phyloP scores from a whole-genome alignment of 2,888 invertebrate species.

The Troides oblongomaculatus region DNA sequence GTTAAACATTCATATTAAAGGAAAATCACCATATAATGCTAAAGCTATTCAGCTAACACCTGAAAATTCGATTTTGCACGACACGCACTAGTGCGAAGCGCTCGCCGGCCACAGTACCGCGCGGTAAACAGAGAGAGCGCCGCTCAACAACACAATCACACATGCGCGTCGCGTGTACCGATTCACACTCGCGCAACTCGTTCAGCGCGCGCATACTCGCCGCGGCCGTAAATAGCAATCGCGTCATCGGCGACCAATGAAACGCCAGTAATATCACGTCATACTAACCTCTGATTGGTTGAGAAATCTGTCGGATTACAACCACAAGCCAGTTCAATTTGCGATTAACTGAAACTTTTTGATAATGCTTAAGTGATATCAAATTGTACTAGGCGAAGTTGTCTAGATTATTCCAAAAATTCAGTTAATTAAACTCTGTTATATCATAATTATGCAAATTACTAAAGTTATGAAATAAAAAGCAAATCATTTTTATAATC shows the following conservation, averaged over 20 bases:
- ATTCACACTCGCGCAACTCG: constrained; percentile 42
- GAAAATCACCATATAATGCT: constrained; percentile 67
- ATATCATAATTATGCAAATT: neutral
- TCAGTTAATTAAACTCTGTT: too few species aligned
- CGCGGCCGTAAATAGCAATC: constrained; percentile 67
- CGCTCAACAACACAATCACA: constrained; percentile 72
- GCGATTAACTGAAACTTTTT: constrained; percentile 75
- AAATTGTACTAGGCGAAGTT: constrained; percentile 58
- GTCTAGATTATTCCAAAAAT: constrained; percentile 42
- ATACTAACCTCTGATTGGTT: constrained; percentile 56
- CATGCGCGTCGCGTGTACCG: constrained; percentile 39
- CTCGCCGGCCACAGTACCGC: constrained; percentile 76
- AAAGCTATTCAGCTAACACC: constrained; percentile 59
- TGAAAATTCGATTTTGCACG: constrained; percentile 66
- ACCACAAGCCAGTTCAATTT: constrained; percentile 69
- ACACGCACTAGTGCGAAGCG: constrained; percentile 83
- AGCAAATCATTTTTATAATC: neutral
- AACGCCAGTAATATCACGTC: constrained; percentile 53
- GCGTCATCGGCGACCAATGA: constrained; percentile 65
- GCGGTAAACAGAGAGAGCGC: constrained; percentile 74
- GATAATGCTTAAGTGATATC: constrained; percentile 73
- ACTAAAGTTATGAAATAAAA: neutral
- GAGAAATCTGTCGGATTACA: constrained; percentile 69
- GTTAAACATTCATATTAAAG: constrained; percentile 64
- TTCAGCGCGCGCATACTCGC: constrained; percentile 66